Evolutionary conservation across 2,113 vertebrate genomes (phyloP).

Genomic region (Anoura caudifer): DNA sequence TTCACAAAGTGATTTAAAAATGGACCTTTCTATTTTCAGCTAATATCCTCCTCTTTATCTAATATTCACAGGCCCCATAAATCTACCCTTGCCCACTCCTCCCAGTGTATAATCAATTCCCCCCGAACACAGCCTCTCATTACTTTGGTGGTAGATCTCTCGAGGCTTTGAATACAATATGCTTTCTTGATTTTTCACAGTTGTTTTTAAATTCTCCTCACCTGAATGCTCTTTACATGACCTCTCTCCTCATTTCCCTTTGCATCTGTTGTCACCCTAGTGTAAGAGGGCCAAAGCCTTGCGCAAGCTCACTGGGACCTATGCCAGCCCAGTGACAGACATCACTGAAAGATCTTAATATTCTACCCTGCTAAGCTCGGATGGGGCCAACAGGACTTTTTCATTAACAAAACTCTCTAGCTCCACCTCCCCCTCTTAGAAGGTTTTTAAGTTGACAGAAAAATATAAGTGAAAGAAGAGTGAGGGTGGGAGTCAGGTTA

Average conservation of each 20-base stretch:
- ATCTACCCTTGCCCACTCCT: not conserved
- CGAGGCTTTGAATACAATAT: not conserved
- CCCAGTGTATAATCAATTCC: not conserved
- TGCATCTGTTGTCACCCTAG: not conserved
- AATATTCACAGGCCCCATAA: not conserved
- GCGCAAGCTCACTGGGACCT: no score
- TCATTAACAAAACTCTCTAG: not conserved
- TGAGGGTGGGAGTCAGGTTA: not conserved
- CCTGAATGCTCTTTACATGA: not conserved
- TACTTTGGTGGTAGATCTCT: not conserved
- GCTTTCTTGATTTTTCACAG: not conserved
- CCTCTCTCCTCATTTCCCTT: not conserved
- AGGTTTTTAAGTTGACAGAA: not conserved
- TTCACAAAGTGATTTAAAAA: slow-evolving; percentile 48
- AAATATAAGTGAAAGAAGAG: not conserved
- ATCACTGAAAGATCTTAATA: not conserved
- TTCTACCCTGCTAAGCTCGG: not conserved
- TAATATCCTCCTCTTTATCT: slow-evolving; percentile 14
- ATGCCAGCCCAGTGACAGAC: not conserved
- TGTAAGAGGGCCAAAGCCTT: not conserved
- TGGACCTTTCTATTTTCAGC: slow-evolving; percentile 42
- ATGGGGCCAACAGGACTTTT: not conserved
- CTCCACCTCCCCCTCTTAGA: fast-evolving
- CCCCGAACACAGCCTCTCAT: not conserved
- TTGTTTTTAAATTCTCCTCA: not conserved